A percentile compares a stretch with the other conserved stretches of the same genome.
Conservation (phyloP, 2,797 vertebrate species). For the Xenopus petersii region DNA sequence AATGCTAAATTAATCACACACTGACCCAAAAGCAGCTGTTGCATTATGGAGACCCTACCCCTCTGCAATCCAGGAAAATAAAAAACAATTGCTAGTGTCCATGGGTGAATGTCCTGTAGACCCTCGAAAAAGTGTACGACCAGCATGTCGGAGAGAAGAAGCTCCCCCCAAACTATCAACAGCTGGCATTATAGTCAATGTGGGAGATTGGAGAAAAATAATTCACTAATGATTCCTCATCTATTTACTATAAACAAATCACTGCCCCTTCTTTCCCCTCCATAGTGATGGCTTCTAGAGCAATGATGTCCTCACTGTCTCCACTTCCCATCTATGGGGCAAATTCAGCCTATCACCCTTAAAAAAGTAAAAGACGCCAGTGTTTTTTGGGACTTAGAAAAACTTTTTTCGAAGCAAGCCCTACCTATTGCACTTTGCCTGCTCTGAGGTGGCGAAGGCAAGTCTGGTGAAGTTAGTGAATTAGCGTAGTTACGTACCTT, state of each 20-base stretch:
- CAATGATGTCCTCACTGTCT: not conserved
- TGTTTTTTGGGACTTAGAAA: too few species aligned
- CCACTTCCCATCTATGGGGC: not conserved
- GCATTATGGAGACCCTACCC: not conserved
- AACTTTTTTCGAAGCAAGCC: too few species aligned
- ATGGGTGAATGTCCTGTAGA: not conserved
- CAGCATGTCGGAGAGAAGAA: not conserved
- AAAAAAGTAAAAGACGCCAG: too few species aligned
- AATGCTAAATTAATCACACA: slow-evolving; percentile 18
- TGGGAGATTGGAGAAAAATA: slow-evolving; percentile 18
- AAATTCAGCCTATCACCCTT: too few species aligned
- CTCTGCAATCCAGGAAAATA: not conserved
- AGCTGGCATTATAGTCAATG: slow-evolving; percentile 28
- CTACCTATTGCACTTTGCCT: too few species aligned
- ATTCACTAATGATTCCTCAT: slow-evolving; percentile 16
- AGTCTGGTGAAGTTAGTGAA: too few species aligned
- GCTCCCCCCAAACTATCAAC: not conserved
- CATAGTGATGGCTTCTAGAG: not conserved
- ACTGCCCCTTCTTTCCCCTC: not conserved
- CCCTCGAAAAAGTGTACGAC: not conserved
- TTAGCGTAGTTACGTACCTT: too few species aligned
- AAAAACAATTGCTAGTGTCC: not conserved
- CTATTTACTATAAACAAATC: slow-evolving; percentile 39
- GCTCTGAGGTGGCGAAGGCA: too few species aligned
- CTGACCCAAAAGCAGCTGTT: slow-evolving; percentile 17